These are phyloP conservation scores for Lasioglossum morio DNA, from an alignment of 2,888 invertebrate genomes.

Conservation along the genomic window DNA sequence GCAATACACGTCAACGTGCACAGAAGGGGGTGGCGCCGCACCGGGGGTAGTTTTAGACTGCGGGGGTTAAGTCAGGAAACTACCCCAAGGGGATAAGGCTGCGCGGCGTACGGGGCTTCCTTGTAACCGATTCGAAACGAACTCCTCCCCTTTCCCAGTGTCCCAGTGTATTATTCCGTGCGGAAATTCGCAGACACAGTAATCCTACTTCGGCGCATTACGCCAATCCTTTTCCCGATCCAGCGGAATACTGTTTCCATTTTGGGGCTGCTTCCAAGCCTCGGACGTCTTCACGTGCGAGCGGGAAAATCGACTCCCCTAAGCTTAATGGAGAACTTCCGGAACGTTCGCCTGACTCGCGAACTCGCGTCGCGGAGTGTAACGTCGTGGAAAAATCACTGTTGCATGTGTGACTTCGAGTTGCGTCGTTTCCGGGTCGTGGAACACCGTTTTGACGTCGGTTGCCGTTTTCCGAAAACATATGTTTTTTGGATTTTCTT, in stretches of 20 bases:
- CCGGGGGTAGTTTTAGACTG: constrained; percentile 1
- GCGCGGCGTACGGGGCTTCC: not conserved
- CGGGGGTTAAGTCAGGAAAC: constrained; percentile 13
- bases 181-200: constrained; percentile 24
- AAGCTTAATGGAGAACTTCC: not conserved
- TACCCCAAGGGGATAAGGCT: not conserved
- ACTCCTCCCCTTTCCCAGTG: not conserved
- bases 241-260: not conserved
- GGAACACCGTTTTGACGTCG: not conserved
- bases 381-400: not conserved
- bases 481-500: too few relatives aligned
- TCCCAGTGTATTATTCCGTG: constrained; percentile 18
- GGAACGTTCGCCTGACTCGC: not conserved
- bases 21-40: not conserved
- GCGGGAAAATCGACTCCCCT: not conserved
- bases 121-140: constrained; percentile 26
- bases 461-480: too few relatives aligned
- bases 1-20: constrained; percentile 22
- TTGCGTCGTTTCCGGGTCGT: not conserved
- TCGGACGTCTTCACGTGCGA: not conserved
- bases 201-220: constrained; percentile 38
- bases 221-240: constrained; percentile 28
- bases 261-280: not conserved
- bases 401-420: not conserved
- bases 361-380: not conserved